Evolutionary conservation across 2,113 vertebrate genomes (phyloP).

Genomic region (Lampris megalopsis): DNA sequence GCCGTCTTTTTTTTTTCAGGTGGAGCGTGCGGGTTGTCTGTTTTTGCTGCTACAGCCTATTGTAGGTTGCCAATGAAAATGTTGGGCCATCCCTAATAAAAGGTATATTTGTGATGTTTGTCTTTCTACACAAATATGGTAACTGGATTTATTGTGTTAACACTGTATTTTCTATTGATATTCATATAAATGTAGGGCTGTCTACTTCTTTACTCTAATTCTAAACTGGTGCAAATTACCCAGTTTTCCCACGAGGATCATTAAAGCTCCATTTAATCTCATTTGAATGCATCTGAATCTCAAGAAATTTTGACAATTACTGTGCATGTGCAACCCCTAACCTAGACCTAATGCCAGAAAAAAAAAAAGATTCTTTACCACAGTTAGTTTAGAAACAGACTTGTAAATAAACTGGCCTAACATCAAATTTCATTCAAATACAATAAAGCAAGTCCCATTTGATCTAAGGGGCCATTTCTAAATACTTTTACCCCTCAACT

Average conservation of each 20-base stretch:
- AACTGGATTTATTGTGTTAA: too few relatives aligned
- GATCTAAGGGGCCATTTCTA: constrained; percentile 46
- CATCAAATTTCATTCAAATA: constrained; percentile 16
- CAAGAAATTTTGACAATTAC: too few relatives aligned
- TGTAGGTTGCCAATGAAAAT: background rate
- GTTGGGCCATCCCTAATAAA: background rate
- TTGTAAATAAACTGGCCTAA: constrained; percentile 3
- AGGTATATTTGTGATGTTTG: background rate
- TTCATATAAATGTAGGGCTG: too few relatives aligned
- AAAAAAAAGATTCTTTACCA: background rate
- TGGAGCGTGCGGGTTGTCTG: background rate
- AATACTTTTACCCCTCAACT: constrained; percentile 1
- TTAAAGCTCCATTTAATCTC: too few relatives aligned
- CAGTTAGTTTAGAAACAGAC: constrained; percentile 3
- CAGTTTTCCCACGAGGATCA: too few relatives aligned
- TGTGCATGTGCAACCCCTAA: too few relatives aligned
- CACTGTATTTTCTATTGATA: too few relatives aligned
- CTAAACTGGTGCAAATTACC: too few relatives aligned
- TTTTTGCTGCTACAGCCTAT: constrained; percentile 6
- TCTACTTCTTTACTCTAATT: too few relatives aligned
- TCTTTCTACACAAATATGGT: too few relatives aligned
- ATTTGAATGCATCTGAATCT: too few relatives aligned
- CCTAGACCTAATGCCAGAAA: too few relatives aligned
- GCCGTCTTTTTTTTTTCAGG: background rate
- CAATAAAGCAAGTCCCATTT: constrained; percentile 25